Evolutionary conservation across 2,888 invertebrate species (phyloP), one percentile per base, ranked within the genome.

Genomic region (Acleris emargana): DNA sequence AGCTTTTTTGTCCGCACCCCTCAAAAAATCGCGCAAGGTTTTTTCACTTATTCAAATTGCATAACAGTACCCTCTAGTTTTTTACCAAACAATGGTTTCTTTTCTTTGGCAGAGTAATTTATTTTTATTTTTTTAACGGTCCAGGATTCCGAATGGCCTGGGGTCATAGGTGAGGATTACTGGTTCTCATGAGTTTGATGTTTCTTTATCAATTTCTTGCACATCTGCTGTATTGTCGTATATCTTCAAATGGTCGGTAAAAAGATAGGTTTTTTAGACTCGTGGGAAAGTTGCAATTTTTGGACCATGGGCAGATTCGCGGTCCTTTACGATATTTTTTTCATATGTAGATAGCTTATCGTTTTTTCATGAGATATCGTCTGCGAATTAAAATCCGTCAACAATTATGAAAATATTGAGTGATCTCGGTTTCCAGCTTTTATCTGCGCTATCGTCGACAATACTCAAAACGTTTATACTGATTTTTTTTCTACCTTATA

Each of bases 121-220:
- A 80, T 82, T 83, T 88, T 87, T 86, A 85, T 87, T 88, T 88
- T 86, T 88, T 85, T 82, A 87, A 87, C 84, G 85, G 89, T 87
- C 87, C 83, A 83, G 71, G 77, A 69, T 55, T 67, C 71, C 68
- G 74, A 81, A 81, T 89, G 77, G 87, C 91, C 92, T 68, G 72
- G 89, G 92, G 92, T 92, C 92, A 92, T 88, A 91, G 91, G 87
- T 90, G 85, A 90, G 76, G 82, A 80, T 80, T 80, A 80, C 76
- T 79, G 80, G 82, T 91, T 92, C 91, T 88, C 91, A 91, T 80
- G 86, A 75, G 78, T 86, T 86, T 82, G 81, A 62, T 73, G 78
- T 74, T 79, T 81, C 77, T 82, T 83, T 86, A 84, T 87, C 81
- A 77, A 68, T 71, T 20, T 74, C 75, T 76, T 73, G 82, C 78